A percentile compares a stretch with the other conserved stretches of the same genome.
phyloP scores from a whole-genome alignment of 2,888 invertebrate genomes.

The Pandemis cinnamomeana region DNA sequence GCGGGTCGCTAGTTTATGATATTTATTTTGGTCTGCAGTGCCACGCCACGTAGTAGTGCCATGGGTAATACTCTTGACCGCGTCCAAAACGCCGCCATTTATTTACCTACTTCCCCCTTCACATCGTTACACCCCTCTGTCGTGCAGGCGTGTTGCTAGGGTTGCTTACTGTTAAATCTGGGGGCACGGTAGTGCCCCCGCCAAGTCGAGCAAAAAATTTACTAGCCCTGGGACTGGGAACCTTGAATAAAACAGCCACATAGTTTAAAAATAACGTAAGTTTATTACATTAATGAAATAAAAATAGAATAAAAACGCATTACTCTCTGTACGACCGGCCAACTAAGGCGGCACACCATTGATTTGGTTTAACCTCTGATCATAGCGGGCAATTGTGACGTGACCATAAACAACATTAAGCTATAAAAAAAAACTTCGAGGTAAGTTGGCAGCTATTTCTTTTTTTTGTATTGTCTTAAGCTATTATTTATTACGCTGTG shows the following conservation, averaged over 20 bases:
- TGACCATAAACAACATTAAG: conserved; percentile 18
- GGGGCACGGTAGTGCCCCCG: no score
- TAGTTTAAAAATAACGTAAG: conserved; percentile 84
- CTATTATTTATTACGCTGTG: background rate
- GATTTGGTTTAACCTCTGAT: conserved; percentile 49
- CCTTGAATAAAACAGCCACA: conserved; percentile 62
- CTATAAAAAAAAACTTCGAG: conserved; percentile 2
- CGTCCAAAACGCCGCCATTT: no score
- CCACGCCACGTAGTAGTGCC: no score
- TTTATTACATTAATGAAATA: conserved; percentile 84
- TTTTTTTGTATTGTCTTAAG: background rate
- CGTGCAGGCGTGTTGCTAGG: no score
- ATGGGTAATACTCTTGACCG: no score
- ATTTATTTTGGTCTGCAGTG: no score
- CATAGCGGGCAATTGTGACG: conserved; percentile 31
- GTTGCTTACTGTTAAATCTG: no score
- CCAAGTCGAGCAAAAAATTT: no score
- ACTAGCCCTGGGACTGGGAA: background rate
- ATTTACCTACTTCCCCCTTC: no score
- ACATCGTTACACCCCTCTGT: no score
- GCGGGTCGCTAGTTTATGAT: no score
- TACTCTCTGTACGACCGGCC: conserved; percentile 68
- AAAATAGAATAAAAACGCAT: conserved; percentile 79
- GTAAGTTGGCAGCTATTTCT: background rate
- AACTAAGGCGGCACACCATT: conserved; percentile 47